Evolutionary conservation across 1,140 invertebrate species (phyloP).

Genomic region (Myzus persicae): DNA sequence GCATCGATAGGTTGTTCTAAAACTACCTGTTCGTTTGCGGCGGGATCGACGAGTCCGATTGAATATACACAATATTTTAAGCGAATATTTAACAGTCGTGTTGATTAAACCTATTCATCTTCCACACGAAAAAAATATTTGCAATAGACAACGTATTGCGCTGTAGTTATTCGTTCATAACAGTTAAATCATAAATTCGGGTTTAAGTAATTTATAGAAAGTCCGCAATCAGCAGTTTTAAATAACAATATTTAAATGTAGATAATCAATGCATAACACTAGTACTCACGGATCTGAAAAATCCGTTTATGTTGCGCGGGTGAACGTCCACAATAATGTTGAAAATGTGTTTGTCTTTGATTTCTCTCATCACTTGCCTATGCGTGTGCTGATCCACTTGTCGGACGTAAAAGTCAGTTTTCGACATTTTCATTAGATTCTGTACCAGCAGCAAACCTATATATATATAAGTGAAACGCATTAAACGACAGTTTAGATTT

Average conservation of each 20-base stretch:
- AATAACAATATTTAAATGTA: not conserved
- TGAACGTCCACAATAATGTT: conserved; percentile 87
- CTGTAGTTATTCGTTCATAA: not conserved
- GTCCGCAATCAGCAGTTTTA: not conserved
- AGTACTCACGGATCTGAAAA: conserved; percentile 82
- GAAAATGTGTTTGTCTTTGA: conserved; percentile 82
- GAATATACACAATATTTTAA: too few species aligned
- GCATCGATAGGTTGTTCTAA: too few species aligned
- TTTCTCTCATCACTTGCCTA: conserved; percentile 78
- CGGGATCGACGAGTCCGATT: too few species aligned
- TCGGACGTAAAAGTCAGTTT: conserved; percentile 84
- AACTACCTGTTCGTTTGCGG: too few species aligned
- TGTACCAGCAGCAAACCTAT: conserved; percentile 88
- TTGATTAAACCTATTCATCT: too few species aligned
- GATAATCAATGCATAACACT: not conserved
- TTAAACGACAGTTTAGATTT: conserved; percentile 36
- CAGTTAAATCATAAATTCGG: too few species aligned
- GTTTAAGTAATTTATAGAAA: too few species aligned
- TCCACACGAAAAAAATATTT: too few species aligned
- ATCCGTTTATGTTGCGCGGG: conserved; percentile 76
- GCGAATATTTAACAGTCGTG: too few species aligned
- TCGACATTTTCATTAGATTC: conserved; percentile 76
- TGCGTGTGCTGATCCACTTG: conserved; percentile 79
- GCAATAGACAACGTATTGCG: too few species aligned
- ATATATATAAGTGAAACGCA: conserved; percentile 66